These are phyloP conservation scores for Pipistrellus pygmaeus DNA, from an alignment of 2,797 vertebrate species.

Conservation along the genomic window DNA sequence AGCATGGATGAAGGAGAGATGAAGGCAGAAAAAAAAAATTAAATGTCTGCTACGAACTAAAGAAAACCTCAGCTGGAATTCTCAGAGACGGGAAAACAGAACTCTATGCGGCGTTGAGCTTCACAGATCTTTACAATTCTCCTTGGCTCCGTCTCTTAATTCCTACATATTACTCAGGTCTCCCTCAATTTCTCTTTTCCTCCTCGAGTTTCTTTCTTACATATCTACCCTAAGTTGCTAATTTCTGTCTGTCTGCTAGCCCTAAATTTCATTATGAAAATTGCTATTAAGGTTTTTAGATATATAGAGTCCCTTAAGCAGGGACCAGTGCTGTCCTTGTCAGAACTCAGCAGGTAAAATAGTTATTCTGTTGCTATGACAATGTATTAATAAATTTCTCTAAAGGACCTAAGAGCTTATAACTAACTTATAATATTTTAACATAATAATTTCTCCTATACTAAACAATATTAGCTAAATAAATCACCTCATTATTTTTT, in stretches of 20 bases:
- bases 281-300: conserved; percentile 20
- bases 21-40: conserved; percentile 30
- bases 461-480: conserved; percentile 51
- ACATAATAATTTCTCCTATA: conserved; percentile 47
- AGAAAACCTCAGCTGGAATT: conserved; percentile 40
- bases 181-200: neutral
- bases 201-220: conserved; percentile 56
- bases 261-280: conserved; percentile 51
- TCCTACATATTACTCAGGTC: neutral
- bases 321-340: conserved; percentile 54
- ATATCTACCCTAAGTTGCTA: conserved; percentile 43
- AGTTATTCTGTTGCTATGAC: conserved; percentile 34
- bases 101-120: neutral
- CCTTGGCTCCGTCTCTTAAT: conserved; percentile 19
- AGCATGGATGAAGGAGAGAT: conserved; percentile 1
- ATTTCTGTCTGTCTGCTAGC: conserved; percentile 37
- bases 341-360: conserved; percentile 71
- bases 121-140: neutral
- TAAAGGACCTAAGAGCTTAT: conserved; percentile 19
- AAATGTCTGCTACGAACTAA: conserved; percentile 42
- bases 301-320: conserved; percentile 46
- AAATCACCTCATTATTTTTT: conserved; percentile 56
- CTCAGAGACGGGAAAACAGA: conserved; percentile 25
- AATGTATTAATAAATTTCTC: conserved; percentile 47
- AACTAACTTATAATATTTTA: conserved; percentile 46